Conservation (phyloP, 2,888 invertebrate species). For the Orthosia cruda region DNA sequence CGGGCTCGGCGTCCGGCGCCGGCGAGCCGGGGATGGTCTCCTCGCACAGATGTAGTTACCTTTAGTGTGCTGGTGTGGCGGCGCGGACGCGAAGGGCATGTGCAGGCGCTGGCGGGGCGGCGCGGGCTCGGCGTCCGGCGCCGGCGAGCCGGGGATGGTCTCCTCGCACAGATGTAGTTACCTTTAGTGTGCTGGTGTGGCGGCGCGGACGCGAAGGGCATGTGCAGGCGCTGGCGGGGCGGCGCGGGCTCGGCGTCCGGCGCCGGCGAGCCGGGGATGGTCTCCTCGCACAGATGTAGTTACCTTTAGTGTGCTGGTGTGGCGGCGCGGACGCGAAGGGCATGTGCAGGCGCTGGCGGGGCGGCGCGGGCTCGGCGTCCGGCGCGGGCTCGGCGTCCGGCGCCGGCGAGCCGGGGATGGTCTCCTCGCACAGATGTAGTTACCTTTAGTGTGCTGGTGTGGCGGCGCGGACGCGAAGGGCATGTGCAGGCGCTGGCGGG, state of each 20-base stretch:
- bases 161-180: slow-evolving; percentile 94
- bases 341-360: slow-evolving; percentile 92
- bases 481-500: slow-evolving; percentile 92
- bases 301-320: slow-evolving; percentile 82
- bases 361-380: too few species aligned
- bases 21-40: slow-evolving; percentile 98
- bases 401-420: slow-evolving; percentile 97
- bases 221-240: slow-evolving; percentile 91
- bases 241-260: slow-evolving; percentile 92
- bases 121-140: slow-evolving; percentile 92
- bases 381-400: slow-evolving; percentile 92
- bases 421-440: slow-evolving; percentile 95
- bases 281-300: slow-evolving; percentile 95
- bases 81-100: slow-evolving; percentile 94
- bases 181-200: slow-evolving; percentile 84
- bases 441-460: slow-evolving; percentile 82
- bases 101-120: slow-evolving; percentile 91
- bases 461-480: slow-evolving; percentile 94
- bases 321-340: slow-evolving; percentile 94
- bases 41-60: slow-evolving; percentile 93
- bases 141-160: slow-evolving; percentile 97
- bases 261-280: slow-evolving; percentile 97
- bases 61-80: slow-evolving; percentile 86
- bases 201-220: slow-evolving; percentile 94
- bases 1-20: slow-evolving; percentile 93